Evolutionary conservation across 2,888 invertebrate genomes (phyloP), one percentile per base, ranked within the genome.

Genomic region (Tupiocoris notatus): DNA sequence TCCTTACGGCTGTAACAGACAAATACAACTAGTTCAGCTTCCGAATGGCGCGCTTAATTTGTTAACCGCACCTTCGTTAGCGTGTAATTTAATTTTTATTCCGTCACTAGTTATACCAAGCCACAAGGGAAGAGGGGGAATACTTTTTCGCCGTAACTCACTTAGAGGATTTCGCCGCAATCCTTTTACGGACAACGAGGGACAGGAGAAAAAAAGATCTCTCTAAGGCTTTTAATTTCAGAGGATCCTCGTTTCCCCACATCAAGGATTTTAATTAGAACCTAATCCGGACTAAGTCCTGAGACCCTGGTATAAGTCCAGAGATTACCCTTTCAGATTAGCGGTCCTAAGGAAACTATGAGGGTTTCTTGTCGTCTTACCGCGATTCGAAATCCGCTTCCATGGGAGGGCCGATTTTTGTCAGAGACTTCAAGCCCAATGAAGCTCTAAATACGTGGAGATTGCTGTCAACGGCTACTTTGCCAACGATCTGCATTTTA

Each of bases 281-380:
- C 67, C 56, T 20, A 67, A 67, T 67, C 56, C 57, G 57, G 23
- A n/a, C 56, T 57, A 67, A 67, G 67, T 9, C 39, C 67, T 56
- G 22, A 7, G 56, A 39, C 21, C n/a, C 56, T 18, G 54, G 22
- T 56, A 57, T 56, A 56, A 67, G 67, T 39, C 39, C 12, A 12
- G 6, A 57, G 67, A 67, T 67, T 67, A 67, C 67, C 67, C 20
- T 67, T 67, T 67, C 57, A 67, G 67, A 67, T 67, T 67, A 57
- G 67, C 57, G 54, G 54, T 54, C 67, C 57, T 67, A 67, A 67
- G 67, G 56, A 67, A 67, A 67, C 67, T 57, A 57, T 67, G 57
- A 22, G 57, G 67, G 67, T 21, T 66, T 66, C 56, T 20, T 57
- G 56, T 7, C n/a, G 57, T 57, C 67, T 67, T 67, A 67, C 2